Conservation (phyloP, 2,797 vertebrate species). For the Allobates femoralis region DNA sequence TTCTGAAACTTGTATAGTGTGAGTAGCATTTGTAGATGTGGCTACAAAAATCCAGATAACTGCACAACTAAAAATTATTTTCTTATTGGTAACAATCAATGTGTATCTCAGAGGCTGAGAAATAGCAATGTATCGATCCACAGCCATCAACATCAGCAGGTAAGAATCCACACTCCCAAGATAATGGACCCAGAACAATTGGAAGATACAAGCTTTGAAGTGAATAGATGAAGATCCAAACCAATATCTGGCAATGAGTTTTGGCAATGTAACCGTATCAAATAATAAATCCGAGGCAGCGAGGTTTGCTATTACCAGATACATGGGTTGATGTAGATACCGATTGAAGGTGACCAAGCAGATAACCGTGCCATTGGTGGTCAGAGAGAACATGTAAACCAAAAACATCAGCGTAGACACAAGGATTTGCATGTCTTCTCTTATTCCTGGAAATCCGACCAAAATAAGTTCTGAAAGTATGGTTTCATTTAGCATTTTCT, state of each 20-base stretch:
- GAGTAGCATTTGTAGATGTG: neutral
- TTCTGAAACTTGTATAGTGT: neutral
- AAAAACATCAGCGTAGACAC: conserved; percentile 22
- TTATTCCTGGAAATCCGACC: conserved; percentile 47
- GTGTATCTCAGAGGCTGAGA: conserved; percentile 45
- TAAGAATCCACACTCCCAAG: conserved; percentile 46
- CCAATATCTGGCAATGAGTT: conserved; percentile 75
- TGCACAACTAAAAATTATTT: neutral
- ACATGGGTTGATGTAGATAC: conserved; percentile 73
- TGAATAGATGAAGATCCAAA: conserved; percentile 20
- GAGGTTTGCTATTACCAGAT: conserved; percentile 73
- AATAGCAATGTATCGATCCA: conserved; percentile 51
- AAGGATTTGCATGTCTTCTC: neutral
- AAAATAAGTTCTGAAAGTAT: conserved; percentile 5
- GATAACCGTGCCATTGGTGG: conserved; percentile 32
- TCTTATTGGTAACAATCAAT: conserved; percentile 28
- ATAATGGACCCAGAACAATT: conserved; percentile 43
- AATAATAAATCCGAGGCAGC: conserved; percentile 71
- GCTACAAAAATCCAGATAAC: conserved; percentile 12
- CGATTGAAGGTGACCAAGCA: conserved; percentile 13
- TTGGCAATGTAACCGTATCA: conserved; percentile 75
- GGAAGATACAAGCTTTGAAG: conserved; percentile 12
- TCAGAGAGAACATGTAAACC: conserved; percentile 21
- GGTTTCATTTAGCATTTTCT: conserved; percentile 28
- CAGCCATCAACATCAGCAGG: conserved; percentile 51